Evolutionary conservation across 2,888 invertebrate species (phyloP), one percentile per base, ranked within the genome.

Genomic region (Glaucopsyche alexis): DNA sequence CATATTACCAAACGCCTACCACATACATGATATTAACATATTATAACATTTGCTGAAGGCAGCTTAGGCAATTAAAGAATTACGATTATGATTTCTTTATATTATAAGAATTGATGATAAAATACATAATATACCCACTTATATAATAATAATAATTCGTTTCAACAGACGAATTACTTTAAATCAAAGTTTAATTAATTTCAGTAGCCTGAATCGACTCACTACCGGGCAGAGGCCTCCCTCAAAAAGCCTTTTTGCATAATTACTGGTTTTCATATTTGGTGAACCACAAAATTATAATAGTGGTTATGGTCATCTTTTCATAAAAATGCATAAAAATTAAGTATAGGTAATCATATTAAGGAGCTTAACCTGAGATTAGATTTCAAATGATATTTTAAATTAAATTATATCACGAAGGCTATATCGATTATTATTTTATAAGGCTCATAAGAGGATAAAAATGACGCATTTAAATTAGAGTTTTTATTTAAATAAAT

Each of bases 31-130:
- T 67, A 42, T 45, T 67, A 45, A n/a, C 55, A 55, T 60, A 52
- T 19, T 60, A 52, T 19, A 55, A 19, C 55, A 55, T 55, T 55
- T 16, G 11, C 19, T 55, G 55, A 55, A 55, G 55, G 55, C 55
- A 11, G 8, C 16, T 52, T 16, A 8, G 52, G 16, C 16, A 52
- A 52, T 52, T 52, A 16, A 7, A 42, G 42, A 0, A 1, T 52
- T 16, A 16, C 7, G 13, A 49, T 52, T 16, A n/a, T 50, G 14
- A 14, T 14, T 50, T 50, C n/a, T 50, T 50, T 50, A 50, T 6
- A 50, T 14, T 6, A 50, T 14, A 14, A 50, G 7, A 50, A 50
- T 29, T 29, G 29, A 29, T 29, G 29, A 2, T 2, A 29, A 29
- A 29, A 29, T 29, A 29, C 29, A 29, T 29, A 29, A 29, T 29